phyloP scores from a whole-genome alignment of 1,140 invertebrate species.

The Caenorhabditis brenneri region DNA sequence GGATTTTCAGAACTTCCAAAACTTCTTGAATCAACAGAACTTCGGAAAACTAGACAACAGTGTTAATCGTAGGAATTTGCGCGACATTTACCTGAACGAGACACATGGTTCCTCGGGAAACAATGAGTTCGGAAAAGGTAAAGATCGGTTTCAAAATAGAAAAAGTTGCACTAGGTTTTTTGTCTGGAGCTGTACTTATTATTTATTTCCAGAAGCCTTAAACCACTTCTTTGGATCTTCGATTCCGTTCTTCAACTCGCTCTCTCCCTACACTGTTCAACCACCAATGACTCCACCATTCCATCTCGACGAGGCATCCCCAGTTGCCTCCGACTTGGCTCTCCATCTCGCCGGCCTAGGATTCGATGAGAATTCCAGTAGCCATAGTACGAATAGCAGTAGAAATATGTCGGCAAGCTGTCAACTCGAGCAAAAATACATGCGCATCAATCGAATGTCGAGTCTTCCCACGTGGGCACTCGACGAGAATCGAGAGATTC shows the following conservation, averaged over 20 bases:
- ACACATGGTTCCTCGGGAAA: background rate
- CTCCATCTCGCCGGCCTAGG: background rate
- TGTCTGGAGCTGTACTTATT: background rate
- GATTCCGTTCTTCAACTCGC: background rate
- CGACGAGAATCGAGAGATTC: constrained; percentile 1
- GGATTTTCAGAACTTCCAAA: background rate
- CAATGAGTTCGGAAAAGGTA: too few relatives aligned
- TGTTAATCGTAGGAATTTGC: background rate
- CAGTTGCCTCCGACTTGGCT: background rate
- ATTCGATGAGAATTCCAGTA: background rate
- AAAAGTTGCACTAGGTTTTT: too few relatives aligned
- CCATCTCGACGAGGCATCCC: background rate
- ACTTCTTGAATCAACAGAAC: background rate
- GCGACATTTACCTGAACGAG: background rate
- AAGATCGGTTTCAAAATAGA: too few relatives aligned
- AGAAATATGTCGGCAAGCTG: background rate
- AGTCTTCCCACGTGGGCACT: background rate
- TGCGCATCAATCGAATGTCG: background rate
- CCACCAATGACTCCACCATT: too few relatives aligned
- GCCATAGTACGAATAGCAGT: too few relatives aligned
- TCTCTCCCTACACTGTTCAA: too few relatives aligned
- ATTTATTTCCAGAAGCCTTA: background rate
- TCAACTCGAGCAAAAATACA: background rate
- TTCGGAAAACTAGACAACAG: background rate
- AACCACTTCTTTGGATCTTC: background rate